These are phyloP conservation scores for Poicephalus gulielmi DNA, from an alignment of 2,113 vertebrate species.

Conservation along the genomic window DNA sequence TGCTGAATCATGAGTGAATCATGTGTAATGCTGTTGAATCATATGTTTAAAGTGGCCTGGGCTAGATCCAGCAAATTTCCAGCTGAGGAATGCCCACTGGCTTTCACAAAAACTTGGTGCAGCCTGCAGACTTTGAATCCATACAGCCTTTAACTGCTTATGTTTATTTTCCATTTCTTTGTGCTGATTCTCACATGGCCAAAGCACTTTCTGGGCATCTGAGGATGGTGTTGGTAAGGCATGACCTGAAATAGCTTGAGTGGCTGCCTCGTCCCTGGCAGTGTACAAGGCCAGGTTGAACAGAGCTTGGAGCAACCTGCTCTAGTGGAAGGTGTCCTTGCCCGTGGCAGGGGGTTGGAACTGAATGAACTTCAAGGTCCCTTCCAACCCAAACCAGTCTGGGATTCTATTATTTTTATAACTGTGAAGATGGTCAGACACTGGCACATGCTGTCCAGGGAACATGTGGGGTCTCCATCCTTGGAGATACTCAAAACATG, in stretches of 20 bases:
- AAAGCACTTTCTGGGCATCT: not conserved
- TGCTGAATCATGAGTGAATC: not conserved
- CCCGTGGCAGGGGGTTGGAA: not conserved
- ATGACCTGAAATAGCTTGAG: not conserved
- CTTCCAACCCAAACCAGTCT: not conserved
- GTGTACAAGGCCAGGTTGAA: not conserved
- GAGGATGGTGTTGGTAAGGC: not conserved
- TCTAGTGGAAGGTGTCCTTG: not conserved
- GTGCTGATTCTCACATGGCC: not conserved
- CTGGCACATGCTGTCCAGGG: not conserved
- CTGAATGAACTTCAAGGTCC: not conserved
- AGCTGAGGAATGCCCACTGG: not conserved
- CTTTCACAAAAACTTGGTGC: not conserved
- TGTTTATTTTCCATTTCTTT: not conserved
- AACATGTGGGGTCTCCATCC: not conserved
- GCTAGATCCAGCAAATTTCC: not conserved
- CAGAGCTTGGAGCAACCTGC: not conserved
- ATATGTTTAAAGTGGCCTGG: not conserved
- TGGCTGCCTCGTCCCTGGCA: not conserved
- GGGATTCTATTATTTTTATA: not conserved
- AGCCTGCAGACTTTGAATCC: not conserved
- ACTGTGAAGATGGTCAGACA: not conserved
- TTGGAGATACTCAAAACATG: not conserved
- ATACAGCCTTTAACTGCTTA: not conserved
- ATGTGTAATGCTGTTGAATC: not conserved